These are phyloP conservation scores for Coturnix japonica DNA, from an alignment of 2,113 vertebrate species.

Conservation along the genomic window DNA sequence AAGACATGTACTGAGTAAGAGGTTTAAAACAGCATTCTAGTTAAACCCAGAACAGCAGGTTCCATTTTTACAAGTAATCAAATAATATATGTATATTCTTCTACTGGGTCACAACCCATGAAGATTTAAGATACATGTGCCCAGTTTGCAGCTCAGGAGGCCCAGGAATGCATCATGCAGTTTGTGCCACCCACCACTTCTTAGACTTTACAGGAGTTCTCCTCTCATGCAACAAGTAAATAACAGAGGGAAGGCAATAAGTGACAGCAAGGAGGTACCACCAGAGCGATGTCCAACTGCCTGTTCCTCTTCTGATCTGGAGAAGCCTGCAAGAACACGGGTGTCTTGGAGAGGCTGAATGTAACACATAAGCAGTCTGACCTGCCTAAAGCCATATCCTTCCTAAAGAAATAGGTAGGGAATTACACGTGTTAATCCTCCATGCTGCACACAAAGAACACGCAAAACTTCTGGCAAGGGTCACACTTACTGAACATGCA, in stretches of 20 bases:
- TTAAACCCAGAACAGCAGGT: neutral
- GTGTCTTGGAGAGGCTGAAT: neutral
- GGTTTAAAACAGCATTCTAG: neutral
- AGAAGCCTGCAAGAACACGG: neutral
- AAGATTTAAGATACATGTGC: neutral
- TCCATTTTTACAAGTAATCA: neutral
- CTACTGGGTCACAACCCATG: neutral
- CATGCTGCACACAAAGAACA: neutral
- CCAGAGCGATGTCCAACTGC: neutral
- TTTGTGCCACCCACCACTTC: neutral
- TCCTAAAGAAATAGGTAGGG: fast-evolving
- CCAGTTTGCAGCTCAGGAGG: neutral
- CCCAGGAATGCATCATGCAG: fast-evolving
- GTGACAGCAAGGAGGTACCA: neutral
- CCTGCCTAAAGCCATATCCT: fast-evolving
- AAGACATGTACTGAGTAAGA: neutral
- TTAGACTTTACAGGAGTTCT: neutral
- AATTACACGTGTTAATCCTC: neutral
- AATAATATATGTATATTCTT: neutral
- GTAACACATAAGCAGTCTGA: neutral
- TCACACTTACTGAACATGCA: neutral
- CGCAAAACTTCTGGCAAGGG: neutral
- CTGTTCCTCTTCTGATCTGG: neutral
- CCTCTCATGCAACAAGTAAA: neutral
- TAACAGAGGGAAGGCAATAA: neutral